Base-by-base conservation (phyloP, 2,113 vertebrate species). In the Hippocampus mohnikei region DNA sequence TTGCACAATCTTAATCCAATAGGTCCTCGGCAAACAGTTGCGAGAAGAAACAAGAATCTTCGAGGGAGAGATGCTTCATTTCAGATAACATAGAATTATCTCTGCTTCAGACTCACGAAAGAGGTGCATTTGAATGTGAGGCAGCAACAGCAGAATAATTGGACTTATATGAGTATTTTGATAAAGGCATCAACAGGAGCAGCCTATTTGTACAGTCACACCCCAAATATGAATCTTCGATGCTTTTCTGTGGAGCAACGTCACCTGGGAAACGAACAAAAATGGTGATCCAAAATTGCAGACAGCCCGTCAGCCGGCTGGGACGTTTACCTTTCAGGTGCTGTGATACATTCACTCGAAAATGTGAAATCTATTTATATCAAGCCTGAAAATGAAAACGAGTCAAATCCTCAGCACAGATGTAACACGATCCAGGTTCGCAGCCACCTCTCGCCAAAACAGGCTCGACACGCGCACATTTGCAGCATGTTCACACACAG, bases 51-150 rank as follows among this genome's bases (percentile, higher is more conserved):
- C 13, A 58, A 72, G 81, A 74, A 83, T 80, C 61, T 63, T 79
- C 75, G 72, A 70, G 79, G 74, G 71, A 80, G 79, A 74, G 23
- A 1, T 40, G 61, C 79, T 85, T 81, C 59, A 72, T 81, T 77
- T 80, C 67, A 77, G 76, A 72, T 69, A 81, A 84, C 76, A 78
- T 73, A 63, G 71, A 73, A 67, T 84, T 81, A 77, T 78, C 77
- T 83, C 72, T 69, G 71, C 76, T 73, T 80, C 76, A 80, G 58
- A 37, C 71, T 61, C n/a, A 82, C 78, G 76, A 76, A 82, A 58
- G 70, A 78, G 65, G 60, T 63, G 27, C 73, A 79, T 75, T 83
- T 70, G 65, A 76, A 71, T 77, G 59, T 58, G 71, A 78, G 60
- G 65, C 60, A 70, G 65, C 16, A 42, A 61, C 67, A 71, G 61